phyloP scores from a whole-genome alignment of 1,140 invertebrate genomes.

The Hycleus cichorii region DNA sequence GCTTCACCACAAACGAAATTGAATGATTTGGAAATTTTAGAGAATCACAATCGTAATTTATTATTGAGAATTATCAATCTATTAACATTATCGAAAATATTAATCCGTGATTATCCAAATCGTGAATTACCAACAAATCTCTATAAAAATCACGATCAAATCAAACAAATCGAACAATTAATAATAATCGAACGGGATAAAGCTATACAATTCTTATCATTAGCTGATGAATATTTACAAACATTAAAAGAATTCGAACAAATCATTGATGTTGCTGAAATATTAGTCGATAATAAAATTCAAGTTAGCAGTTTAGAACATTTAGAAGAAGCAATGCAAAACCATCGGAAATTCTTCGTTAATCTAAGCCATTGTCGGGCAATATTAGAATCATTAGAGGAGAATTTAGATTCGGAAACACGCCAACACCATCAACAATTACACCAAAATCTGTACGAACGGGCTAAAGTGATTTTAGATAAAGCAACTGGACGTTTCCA shows the following conservation, averaged over 20 bases:
- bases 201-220: constrained; percentile 59
- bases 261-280: constrained; percentile 74
- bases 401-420: constrained; percentile 72
- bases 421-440: constrained; percentile 61
- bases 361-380: constrained; percentile 77
- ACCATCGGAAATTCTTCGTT: constrained; percentile 80
- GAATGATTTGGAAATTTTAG: constrained; percentile 57
- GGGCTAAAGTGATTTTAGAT: constrained; percentile 66
- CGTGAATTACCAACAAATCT: constrained; percentile 58
- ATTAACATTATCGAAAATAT: constrained; percentile 45
- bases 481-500: constrained; percentile 69
- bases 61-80: constrained; percentile 47
- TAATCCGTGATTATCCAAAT: constrained; percentile 56
- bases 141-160: constrained; percentile 56
- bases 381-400: constrained; percentile 76
- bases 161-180: constrained; percentile 57
- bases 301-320: constrained; percentile 65
- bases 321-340: constrained; percentile 79
- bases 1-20: constrained; percentile 53
- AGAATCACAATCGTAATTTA: constrained; percentile 49
- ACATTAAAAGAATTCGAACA: constrained; percentile 77
- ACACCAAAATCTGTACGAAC: constrained; percentile 67
- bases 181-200: constrained; percentile 65
- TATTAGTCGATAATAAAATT: constrained; percentile 65
- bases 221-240: constrained; percentile 79